These are phyloP conservation scores for Tetragnatha versicolor DNA, from an alignment of 1,140 invertebrate species.

Conservation along the genomic window DNA sequence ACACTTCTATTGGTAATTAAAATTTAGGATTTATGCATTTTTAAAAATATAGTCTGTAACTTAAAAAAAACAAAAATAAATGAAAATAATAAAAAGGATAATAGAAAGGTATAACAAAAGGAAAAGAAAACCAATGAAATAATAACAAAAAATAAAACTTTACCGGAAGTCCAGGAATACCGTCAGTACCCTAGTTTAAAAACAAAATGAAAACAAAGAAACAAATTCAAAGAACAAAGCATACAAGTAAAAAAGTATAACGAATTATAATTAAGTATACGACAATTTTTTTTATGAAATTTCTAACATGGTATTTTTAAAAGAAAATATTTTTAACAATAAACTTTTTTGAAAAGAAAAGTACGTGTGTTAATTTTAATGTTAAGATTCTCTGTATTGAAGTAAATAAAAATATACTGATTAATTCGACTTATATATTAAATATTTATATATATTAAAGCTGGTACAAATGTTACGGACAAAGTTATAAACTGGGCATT, in stretches of 20 bases:
- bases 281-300: neutral
- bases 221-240: conserved; percentile 33
- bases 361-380: too few species aligned
- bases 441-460: neutral
- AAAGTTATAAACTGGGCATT: too few species aligned
- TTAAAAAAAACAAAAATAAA: conserved; percentile 24
- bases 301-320: too few species aligned
- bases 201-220: conserved; percentile 24
- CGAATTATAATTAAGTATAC: conserved; percentile 21
- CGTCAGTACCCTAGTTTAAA: conserved; percentile 80
- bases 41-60: conserved; percentile 20
- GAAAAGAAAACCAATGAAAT: conserved; percentile 40
- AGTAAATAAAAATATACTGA: neutral
- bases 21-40: too few species aligned
- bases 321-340: too few species aligned
- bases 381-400: neutral
- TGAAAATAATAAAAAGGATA: conserved; percentile 8
- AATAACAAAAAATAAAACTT: conserved; percentile 44
- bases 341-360: too few species aligned
- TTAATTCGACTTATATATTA: neutral
- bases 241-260: conserved; percentile 20
- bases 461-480: too few species aligned
- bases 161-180: conserved; percentile 90
- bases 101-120: conserved; percentile 40
- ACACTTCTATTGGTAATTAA: too few species aligned